phyloP scores from a whole-genome alignment of 2,113 vertebrate genomes.

The Xenopus borealis region DNA sequence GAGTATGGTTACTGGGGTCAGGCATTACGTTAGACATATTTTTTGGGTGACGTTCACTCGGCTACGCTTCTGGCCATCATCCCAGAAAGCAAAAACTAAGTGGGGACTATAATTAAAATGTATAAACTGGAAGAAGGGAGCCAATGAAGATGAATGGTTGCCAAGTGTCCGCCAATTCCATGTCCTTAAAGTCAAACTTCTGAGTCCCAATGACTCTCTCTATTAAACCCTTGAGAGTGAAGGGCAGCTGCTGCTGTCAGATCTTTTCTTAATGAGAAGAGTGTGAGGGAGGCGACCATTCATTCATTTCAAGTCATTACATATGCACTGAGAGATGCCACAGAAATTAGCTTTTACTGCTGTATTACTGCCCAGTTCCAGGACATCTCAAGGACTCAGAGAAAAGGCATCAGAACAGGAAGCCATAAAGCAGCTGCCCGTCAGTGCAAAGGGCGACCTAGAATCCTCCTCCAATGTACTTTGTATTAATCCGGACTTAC shows the following conservation, averaged over 20 bases:
- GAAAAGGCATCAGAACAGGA: not conserved
- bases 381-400: slow-evolving; percentile 21
- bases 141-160: too few species aligned
- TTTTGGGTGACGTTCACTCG: too few species aligned
- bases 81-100: too few species aligned
- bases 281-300: not conserved
- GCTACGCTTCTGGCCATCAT: too few species aligned
- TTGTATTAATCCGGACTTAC: too few species aligned
- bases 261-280: slow-evolving; percentile 24
- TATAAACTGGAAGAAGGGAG: too few species aligned
- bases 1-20: too few species aligned
- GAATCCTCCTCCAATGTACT: too few species aligned
- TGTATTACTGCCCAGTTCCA: not conserved
- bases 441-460: too few species aligned
- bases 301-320: slow-evolving; percentile 12
- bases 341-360: slow-evolving; percentile 23
- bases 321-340: slow-evolving; percentile 26
- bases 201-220: not conserved
- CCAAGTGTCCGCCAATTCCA: not conserved
- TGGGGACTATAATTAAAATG: too few species aligned
- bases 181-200: not conserved
- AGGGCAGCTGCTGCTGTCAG: slow-evolving; percentile 21
- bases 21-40: too few species aligned
- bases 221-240: slow-evolving; percentile 13
- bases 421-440: not conserved